phyloP scores from a whole-genome alignment of 1,140 invertebrate genomes.

The Drosophila arizonae region DNA sequence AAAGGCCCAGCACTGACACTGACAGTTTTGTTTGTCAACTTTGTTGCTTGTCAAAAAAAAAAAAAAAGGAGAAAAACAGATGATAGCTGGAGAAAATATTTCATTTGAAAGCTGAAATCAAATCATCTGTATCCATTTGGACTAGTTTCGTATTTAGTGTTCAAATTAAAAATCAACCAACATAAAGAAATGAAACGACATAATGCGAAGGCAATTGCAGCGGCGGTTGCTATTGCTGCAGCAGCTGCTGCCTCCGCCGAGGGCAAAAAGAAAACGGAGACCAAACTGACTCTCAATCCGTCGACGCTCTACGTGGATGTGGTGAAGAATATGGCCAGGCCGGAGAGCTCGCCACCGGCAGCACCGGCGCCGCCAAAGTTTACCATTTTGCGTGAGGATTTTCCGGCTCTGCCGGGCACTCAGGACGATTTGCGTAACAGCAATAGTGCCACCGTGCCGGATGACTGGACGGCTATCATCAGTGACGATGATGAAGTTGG shows the following conservation, averaged over 20 bases:
- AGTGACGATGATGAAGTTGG: constrained; percentile 24
- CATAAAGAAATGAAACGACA: constrained; percentile 48
- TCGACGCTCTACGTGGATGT: constrained; percentile 61
- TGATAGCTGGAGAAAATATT: background rate
- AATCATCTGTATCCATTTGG: constrained; percentile 16
- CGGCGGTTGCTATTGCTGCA: constrained; percentile 31
- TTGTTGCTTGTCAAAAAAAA: constrained; percentile 16
- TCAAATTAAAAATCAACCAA: background rate
- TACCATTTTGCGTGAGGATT: constrained; percentile 59
- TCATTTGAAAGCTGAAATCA: constrained; percentile 2
- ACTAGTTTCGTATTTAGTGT: background rate
- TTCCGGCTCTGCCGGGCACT: constrained; percentile 59
- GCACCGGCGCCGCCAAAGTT: constrained; percentile 43
- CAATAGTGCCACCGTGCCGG: constrained; percentile 22
- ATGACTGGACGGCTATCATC: constrained; percentile 57
- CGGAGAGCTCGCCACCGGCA: background rate
- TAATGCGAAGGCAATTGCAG: constrained; percentile 39
- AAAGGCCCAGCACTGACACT: background rate
- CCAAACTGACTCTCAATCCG: constrained; percentile 1
- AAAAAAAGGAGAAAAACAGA: background rate
- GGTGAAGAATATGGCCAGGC: constrained; percentile 56
- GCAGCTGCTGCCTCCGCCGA: constrained; percentile 16
- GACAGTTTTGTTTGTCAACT: constrained; percentile 1
- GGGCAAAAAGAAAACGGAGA: constrained; percentile 16
- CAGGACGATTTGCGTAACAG: background rate